Conservation (phyloP, 2,888 invertebrate genomes). For the Lasioglossum leucozonium region DNA sequence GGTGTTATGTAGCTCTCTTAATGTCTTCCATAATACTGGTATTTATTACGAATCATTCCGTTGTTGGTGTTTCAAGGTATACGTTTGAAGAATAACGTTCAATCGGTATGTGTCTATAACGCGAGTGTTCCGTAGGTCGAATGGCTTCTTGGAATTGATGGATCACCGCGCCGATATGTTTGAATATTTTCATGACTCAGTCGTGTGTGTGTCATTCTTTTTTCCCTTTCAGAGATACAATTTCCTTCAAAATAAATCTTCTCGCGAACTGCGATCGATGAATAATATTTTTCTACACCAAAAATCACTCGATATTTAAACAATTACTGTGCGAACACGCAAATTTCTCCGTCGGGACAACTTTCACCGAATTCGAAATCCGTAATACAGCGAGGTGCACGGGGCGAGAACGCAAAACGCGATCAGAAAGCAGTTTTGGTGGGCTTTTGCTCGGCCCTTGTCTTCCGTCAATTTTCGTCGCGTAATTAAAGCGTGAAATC, state of each 20-base stretch:
- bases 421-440: not conserved
- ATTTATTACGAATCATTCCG: too few species aligned
- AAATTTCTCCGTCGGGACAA: not conserved
- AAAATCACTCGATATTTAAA: too few species aligned
- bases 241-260: not conserved
- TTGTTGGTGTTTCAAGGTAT: too few species aligned
- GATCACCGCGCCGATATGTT: not conserved
- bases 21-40: too few species aligned
- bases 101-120: not conserved
- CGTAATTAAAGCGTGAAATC: constrained; percentile 56
- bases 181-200: not conserved
- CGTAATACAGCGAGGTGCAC: not conserved
- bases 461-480: constrained; percentile 42
- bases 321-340: too few species aligned
- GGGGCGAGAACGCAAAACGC: not conserved
- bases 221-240: not conserved
- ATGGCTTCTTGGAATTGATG: not conserved
- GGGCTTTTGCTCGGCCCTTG: constrained; percentile 6
- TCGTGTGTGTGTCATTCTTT: not conserved
- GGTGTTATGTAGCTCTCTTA: not conserved
- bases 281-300: too few species aligned
- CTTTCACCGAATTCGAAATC: not conserved
- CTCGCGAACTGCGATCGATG: not conserved
- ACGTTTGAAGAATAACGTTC: too few species aligned
- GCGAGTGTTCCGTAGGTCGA: not conserved